Conservation (phyloP, 1,140 invertebrate species). For the Capitella teleta region DNA sequence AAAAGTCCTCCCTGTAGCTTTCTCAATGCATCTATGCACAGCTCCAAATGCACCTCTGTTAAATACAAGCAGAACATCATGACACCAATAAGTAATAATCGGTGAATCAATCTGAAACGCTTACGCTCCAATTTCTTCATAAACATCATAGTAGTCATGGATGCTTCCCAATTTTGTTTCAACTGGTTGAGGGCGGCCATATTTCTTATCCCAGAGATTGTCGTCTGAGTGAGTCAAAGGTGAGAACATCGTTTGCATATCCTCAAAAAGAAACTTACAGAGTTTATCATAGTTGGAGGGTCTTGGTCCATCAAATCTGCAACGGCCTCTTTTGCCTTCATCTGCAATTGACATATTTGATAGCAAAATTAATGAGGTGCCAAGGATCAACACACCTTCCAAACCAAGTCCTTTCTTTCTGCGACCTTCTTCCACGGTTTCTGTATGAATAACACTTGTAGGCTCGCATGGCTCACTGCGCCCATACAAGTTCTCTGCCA, state of each 20-base stretch:
- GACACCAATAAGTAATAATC: too few relatives aligned
- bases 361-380: background rate
- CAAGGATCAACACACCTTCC: background rate
- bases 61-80: too few relatives aligned
- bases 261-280: constrained; percentile 42
- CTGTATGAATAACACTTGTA: constrained; percentile 26
- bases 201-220: constrained; percentile 92
- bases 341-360: constrained; percentile 45
- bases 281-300: constrained; percentile 94
- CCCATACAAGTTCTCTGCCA: constrained; percentile 95
- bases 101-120: too few relatives aligned
- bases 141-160: constrained; percentile 95
- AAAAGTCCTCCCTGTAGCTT: constrained; percentile 89
- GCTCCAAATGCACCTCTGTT: constrained; percentile 87
- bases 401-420: constrained; percentile 9
- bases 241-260: background rate
- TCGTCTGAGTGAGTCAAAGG: too few relatives aligned
- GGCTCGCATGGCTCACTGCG: constrained; percentile 71
- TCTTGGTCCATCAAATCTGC: constrained; percentile 69
- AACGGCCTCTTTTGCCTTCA: constrained; percentile 84
- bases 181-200: constrained; percentile 87
- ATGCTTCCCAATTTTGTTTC: constrained; percentile 89
- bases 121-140: constrained; percentile 93
- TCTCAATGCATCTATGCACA: constrained; percentile 91
- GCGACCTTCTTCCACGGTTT: constrained; percentile 14